A percentile compares a stretch with the other conserved stretches of the same genome.
These are phyloP conservation scores for Drosophila glabriapex DNA, from an alignment of 2,888 invertebrate genomes.

Conservation along the genomic window DNA sequence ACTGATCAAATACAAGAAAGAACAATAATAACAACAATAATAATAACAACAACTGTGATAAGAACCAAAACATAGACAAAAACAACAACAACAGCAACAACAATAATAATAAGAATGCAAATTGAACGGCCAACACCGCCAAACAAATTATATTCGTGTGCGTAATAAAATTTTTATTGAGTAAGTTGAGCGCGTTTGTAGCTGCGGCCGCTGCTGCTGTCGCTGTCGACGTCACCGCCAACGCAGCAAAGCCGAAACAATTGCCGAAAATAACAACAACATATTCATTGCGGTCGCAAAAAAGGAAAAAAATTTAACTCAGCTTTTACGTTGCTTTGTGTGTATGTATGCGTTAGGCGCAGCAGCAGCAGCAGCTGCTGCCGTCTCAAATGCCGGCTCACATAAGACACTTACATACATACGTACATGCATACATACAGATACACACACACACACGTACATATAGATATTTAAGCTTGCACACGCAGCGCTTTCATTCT, in stretches of 20 bases:
- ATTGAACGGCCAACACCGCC: slow-evolving; percentile 32
- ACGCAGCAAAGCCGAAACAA: slow-evolving; percentile 42
- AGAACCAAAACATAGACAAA: slow-evolving; percentile 46
- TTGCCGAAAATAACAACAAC: slow-evolving; percentile 56
- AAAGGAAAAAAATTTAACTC: slow-evolving; percentile 11
- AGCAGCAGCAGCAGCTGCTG: slow-evolving; percentile 40
- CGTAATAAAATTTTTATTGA: slow-evolving; percentile 84
- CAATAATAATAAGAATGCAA: slow-evolving; percentile 38
- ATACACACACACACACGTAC: slow-evolving; percentile 22
- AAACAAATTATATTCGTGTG: slow-evolving; percentile 62
- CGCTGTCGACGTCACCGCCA: slow-evolving; percentile 48
- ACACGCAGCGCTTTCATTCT: slow-evolving; percentile 54
- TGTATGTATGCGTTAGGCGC: slow-evolving; percentile 23
- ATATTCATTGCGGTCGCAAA: slow-evolving; percentile 25
- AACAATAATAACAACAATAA: slow-evolving; percentile 17
- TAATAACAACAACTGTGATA: slow-evolving; percentile 30
- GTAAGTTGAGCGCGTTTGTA: slow-evolving; percentile 78
- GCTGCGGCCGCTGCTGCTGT: slow-evolving; percentile 19
- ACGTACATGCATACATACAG: slow-evolving; percentile 11
- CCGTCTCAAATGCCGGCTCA: slow-evolving; percentile 62
- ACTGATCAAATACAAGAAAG: slow-evolving; percentile 45
- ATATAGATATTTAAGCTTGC: slow-evolving; percentile 21
- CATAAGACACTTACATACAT: slow-evolving; percentile 10
- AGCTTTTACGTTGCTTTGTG: slow-evolving; percentile 16
- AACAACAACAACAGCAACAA: slow-evolving; percentile 1